Base-by-base conservation (phyloP, 2,113 vertebrate genomes). In the Rissa tridactyla region DNA sequence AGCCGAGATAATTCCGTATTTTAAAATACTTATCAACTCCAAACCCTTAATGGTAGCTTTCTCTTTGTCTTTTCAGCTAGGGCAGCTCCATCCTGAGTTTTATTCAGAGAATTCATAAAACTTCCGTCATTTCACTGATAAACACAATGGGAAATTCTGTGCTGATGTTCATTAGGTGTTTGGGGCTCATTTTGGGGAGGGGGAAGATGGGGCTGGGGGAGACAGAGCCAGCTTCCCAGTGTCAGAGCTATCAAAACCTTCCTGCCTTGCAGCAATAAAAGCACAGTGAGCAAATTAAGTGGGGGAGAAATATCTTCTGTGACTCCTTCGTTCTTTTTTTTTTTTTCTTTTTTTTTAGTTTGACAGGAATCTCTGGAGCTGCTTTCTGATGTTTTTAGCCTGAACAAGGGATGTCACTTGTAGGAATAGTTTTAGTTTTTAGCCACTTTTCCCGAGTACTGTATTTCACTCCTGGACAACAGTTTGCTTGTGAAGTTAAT, bases 401-500 rank as follows among this genome's bases (percentile, higher is more conserved):
- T 72, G 52, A 91, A 49, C 30, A 46, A 47, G 64, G 60, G 44
- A 38, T 44, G 62, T 44, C 9, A 3, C 51, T 82, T 83, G 42
- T 42, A 46, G 76, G 47, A 87, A 82, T 4, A 60, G 23, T 90
- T 95, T 82, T 86, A 58, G 30, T 10, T 93, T 87, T 84, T 54
- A 88, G 51, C 58, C 38, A n/a, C 78, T 84, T 90, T 65, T 55
- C 77, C 32, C 32, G 55, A 85, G 65, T 60, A 11, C 15, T 52
- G 19, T 85, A 36, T 94, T 97, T 92, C 25, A 65, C 25, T 82
- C 42, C 88, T 52, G 5, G 57, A 32, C 47, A 83, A 36, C 36
- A 55, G 51, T 94, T 97, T 94, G 69, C 75, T 94, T 82, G 58
- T 95, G 55, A 88, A 97, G 95, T 97, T 98, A 97, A 97, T 97